These are phyloP conservation scores for Daboia siamensis DNA, from an alignment of 2,113 vertebrate genomes.

Conservation along the genomic window DNA sequence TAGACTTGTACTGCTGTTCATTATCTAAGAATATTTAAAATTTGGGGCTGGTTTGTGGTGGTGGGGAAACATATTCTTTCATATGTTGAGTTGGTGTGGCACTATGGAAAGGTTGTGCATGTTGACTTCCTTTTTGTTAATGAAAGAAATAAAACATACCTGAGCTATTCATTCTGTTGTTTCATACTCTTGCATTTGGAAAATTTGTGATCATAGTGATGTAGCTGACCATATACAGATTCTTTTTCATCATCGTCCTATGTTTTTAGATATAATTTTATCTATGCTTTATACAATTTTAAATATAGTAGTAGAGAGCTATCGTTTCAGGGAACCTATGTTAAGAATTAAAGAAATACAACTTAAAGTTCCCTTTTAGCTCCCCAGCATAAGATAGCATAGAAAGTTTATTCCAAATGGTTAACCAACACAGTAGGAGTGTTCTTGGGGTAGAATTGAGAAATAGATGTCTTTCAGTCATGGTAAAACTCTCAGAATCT, in stretches of 20 bases:
- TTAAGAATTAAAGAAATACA: background rate
- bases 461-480: background rate
- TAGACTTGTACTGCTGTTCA: background rate
- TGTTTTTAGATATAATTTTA: background rate
- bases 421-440: background rate
- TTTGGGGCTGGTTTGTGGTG: background rate
- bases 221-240: background rate
- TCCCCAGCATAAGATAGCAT: background rate
- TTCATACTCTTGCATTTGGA: background rate
- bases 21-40: background rate
- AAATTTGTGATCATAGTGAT: background rate
- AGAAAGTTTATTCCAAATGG: background rate
- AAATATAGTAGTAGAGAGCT: background rate
- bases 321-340: background rate
- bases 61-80: background rate
- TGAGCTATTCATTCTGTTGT: background rate
- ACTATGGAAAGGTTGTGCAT: background rate
- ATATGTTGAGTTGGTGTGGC: background rate
- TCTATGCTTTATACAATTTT: background rate
- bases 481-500: background rate
- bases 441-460: background rate
- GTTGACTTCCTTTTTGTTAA: background rate
- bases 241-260: background rate
- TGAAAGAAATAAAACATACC: slow-evolving; percentile 51
- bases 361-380: background rate